Evolutionary conservation across 2,888 invertebrate genomes (phyloP), one percentile per base, ranked within the genome.

Genomic region (Pseudanteris insignis): DNA sequence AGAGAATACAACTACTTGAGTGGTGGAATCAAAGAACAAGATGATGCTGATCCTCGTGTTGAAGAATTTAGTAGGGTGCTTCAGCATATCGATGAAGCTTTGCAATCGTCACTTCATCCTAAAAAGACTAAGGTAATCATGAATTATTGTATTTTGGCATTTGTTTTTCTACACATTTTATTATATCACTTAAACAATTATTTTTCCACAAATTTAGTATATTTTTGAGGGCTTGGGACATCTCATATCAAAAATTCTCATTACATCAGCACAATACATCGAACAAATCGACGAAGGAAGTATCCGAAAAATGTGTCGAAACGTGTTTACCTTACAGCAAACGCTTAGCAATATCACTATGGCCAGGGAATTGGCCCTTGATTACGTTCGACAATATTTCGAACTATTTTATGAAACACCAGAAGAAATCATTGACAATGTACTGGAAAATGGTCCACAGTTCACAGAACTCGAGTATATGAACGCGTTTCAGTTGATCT

Each of bases 221-320:
- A 88, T 95, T 63, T 91, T 95, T 81, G 91, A 92, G 81, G 95
- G 95, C 0, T 82, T 97, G 15, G 96, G 96, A 1, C 90, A 90
- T 79, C 83, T 92, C 74, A 87, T 91, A 78, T 87, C 91, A 0
- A 87, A 89, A 63, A 89, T 89, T 29, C 62, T 94, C 50, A 92
- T 93, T 69, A 90, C 89, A 71, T 89, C 89, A 41, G 89, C 90
- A 6, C 90, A 91, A 69, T 89, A 88, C 76, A 86, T 93, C 79
- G 88, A 88, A 67, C 84, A 87, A 59, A 89, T 94, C 62, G 90
- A 93, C 80, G 90, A 91, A 73, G 86, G 86, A 54, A 90, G 89
- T 2, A 90, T 92, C 65, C 91, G 92, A 74, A 86, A 89, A 69
- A 91, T 91, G 89, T 92, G 91, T 71, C 84, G 93, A 7, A 92